Conservation (phyloP, 2,888 invertebrate species). For the Gortyna flavago region DNA sequence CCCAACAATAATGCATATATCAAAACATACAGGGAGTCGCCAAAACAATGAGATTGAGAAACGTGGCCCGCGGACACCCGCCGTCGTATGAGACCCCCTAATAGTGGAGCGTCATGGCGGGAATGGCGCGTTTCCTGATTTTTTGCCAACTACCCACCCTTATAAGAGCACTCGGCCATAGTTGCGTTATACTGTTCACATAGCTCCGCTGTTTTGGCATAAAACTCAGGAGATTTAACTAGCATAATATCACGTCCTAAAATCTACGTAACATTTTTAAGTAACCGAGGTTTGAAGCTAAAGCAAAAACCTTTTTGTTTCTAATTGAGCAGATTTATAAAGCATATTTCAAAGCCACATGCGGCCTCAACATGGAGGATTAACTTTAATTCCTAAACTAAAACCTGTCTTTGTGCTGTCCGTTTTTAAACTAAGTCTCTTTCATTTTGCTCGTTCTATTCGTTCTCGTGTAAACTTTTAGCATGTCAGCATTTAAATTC, state of each 20-base stretch:
- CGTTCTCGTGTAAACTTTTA: neutral
- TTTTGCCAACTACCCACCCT: slow-evolving; percentile 40
- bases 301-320: slow-evolving; percentile 26
- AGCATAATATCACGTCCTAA: slow-evolving; percentile 18
- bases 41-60: slow-evolving; percentile 15
- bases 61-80: slow-evolving; percentile 13
- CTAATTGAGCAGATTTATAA: slow-evolving; percentile 43
- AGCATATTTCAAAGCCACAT: slow-evolving; percentile 30
- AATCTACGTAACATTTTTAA: slow-evolving; percentile 24
- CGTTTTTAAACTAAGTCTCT: slow-evolving; percentile 25
- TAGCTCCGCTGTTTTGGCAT: slow-evolving; percentile 23
- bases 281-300: slow-evolving; percentile 17
- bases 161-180: slow-evolving; percentile 20
- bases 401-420: slow-evolving; percentile 26
- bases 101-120: slow-evolving; percentile 18
- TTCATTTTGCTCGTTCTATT: slow-evolving; percentile 23
- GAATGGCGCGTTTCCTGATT: slow-evolving; percentile 43
- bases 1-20: neutral
- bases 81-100: slow-evolving; percentile 12
- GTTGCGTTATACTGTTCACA: slow-evolving; percentile 5
- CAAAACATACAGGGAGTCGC: neutral
- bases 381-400: slow-evolving; percentile 47
- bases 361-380: slow-evolving; percentile 29
- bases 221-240: slow-evolving; percentile 12
- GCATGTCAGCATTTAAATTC: neutral